Evolutionary conservation across 2,113 vertebrate genomes (phyloP).

Genomic region (Butorides virescens): DNA sequence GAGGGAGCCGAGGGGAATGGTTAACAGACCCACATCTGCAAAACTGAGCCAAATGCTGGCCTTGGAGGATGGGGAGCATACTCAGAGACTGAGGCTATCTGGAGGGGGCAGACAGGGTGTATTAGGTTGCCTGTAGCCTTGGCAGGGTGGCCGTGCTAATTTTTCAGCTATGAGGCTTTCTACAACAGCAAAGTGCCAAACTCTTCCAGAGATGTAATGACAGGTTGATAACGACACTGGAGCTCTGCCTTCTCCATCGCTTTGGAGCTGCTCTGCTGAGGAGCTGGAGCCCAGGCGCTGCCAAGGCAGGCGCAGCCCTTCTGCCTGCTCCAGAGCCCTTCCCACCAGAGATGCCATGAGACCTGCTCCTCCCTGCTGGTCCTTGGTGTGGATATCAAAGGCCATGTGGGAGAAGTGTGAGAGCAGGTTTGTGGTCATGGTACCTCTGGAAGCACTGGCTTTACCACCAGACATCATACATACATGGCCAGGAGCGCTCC

Average conservation of each 20-base stretch:
- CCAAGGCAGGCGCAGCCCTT: not conserved
- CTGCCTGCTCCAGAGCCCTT: not conserved
- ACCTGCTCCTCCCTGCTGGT: not conserved
- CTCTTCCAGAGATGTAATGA: not conserved
- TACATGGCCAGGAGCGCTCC: not conserved
- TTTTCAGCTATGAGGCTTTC: not conserved
- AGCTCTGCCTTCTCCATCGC: not conserved
- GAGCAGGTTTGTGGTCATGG: not conserved
- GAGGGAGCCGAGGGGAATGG: not conserved
- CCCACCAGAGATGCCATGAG: not conserved
- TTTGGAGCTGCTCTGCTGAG: not conserved
- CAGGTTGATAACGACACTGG: not conserved
- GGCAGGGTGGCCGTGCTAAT: not conserved
- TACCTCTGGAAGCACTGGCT: not conserved
- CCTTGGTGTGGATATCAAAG: not conserved
- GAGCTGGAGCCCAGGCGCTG: not conserved
- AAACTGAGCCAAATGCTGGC: not conserved
- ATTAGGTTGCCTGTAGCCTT: slow-evolving; percentile 17
- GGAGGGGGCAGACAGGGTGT: not conserved
- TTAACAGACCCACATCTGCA: slow-evolving; percentile 39
- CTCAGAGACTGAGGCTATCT: slow-evolving; percentile 6
- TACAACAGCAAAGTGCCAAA: not conserved
- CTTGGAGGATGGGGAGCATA: not conserved
- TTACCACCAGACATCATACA: not conserved
- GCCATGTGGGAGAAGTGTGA: not conserved